Percentiles rank a stretch among this genome's conserved stretches.
Evolutionary conservation across 2,113 vertebrate genomes (phyloP).

Genomic region (Piprites chloris): DNA sequence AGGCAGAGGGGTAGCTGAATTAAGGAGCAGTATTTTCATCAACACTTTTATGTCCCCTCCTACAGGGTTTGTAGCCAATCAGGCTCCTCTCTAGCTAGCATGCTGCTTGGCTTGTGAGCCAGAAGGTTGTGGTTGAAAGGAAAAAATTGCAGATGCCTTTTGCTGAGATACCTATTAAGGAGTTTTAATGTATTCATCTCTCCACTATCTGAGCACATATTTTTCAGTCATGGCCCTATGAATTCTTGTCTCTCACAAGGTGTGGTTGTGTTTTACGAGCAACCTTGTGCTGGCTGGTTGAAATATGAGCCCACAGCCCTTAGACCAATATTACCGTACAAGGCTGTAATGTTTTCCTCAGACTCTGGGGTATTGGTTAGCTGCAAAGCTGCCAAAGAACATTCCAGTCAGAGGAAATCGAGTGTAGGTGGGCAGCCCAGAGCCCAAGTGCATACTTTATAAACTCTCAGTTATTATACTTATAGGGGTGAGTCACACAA

Average conservation of each 20-base stretch:
- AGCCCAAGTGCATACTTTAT: slow-evolving; percentile 4
- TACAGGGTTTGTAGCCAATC: neutral
- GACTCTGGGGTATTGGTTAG: neutral
- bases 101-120: neutral
- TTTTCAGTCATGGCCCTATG: neutral
- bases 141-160: neutral
- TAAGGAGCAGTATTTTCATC: neutral
- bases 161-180: neutral
- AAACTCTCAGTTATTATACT: neutral
- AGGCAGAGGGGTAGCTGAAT: neutral
- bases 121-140: neutral
- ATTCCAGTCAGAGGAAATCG: slow-evolving; percentile 49
- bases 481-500: neutral
- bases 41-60: accelerated
- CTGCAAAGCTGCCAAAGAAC: slow-evolving; percentile 45
- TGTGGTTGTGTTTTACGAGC: slow-evolving; percentile 9
- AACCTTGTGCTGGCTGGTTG: neutral
- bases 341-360: slow-evolving; percentile 15
- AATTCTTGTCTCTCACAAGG: neutral
- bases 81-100: neutral
- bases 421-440: slow-evolving; percentile 42
- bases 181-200: neutral
- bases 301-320: slow-evolving; percentile 5
- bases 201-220: neutral
- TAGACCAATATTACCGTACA: neutral